Conservation (phyloP, 2,888 invertebrate genomes). For the Oscheius sp. region DNA sequence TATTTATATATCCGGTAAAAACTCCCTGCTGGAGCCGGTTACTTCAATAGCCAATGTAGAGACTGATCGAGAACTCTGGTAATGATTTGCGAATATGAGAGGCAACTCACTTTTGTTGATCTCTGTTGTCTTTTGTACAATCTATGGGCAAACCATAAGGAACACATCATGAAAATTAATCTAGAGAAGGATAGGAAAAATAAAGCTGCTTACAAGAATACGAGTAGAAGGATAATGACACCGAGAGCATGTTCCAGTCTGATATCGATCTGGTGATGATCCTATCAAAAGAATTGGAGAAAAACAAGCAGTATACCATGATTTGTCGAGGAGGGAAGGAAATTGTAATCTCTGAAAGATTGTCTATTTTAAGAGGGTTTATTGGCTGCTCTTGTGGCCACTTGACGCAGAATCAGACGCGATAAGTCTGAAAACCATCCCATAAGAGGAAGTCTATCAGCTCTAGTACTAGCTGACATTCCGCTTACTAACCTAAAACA, state of each 20-base stretch:
- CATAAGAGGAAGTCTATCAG: too few relatives aligned
- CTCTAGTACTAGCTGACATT: too few relatives aligned
- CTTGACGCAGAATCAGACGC: conserved; percentile 1
- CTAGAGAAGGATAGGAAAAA: neutral
- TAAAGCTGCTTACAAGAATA: neutral
- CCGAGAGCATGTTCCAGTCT: conserved; percentile 4
- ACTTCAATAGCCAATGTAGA: conserved; percentile 13
- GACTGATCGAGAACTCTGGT: conserved; percentile 15
- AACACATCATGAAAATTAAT: neutral
- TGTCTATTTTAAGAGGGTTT: conserved; percentile 15
- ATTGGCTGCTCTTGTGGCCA: conserved; percentile 17
- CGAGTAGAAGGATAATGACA: neutral
- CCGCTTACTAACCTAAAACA: too few relatives aligned
- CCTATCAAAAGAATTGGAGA: neutral
- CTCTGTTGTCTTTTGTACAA: neutral
- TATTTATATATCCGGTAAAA: conserved; percentile 13
- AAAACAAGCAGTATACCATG: neutral
- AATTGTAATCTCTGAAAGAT: neutral
- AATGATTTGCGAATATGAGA: neutral
- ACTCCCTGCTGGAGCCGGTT: conserved; percentile 12
- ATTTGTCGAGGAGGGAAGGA: neutral
- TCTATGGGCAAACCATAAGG: conserved; percentile 16
- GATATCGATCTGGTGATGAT: too few relatives aligned
- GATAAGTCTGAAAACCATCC: too few relatives aligned
- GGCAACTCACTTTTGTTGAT: neutral